Conservation (phyloP, 2,888 invertebrate genomes). For the Mesorhabditis spiculigera region DNA sequence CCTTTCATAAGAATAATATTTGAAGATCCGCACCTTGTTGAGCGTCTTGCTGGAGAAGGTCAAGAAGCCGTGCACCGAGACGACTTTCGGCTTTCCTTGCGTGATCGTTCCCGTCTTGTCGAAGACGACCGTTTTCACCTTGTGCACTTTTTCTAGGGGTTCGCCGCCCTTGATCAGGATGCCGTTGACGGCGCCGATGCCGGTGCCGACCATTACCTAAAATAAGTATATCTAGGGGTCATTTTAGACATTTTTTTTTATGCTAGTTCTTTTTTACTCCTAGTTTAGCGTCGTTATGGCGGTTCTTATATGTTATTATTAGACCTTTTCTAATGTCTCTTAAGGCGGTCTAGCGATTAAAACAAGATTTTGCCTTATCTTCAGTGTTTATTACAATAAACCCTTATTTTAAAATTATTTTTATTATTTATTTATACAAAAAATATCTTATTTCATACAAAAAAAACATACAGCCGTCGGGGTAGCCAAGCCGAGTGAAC, state of each 20-base stretch:
- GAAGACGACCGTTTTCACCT: constrained; percentile 84
- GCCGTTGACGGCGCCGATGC: constrained; percentile 90
- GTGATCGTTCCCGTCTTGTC: constrained; percentile 99
- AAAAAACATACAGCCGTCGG: constrained; percentile 69
- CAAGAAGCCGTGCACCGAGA: constrained; percentile 69
- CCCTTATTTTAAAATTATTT: too few species aligned
- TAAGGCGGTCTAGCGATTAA: too few species aligned
- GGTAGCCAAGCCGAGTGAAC: constrained; percentile 90
- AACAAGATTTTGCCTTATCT: too few species aligned
- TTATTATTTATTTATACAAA: too few species aligned
- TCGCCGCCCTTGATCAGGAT: constrained; percentile 97
- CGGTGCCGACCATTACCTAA: constrained; percentile 81
- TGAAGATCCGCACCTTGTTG: constrained; percentile 61
- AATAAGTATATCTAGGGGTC: constrained; percentile 67
- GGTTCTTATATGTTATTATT: too few species aligned
- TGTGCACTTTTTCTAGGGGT: constrained; percentile 92
- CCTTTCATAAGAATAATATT: not conserved
- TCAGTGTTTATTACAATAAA: too few species aligned
- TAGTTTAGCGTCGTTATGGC: too few species aligned
- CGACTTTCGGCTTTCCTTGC: constrained; percentile 78
- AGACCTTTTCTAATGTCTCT: too few species aligned
- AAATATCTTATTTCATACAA: too few species aligned
- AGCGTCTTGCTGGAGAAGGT: constrained; percentile 59
- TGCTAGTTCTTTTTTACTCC: too few species aligned
- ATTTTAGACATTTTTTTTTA: not conserved